Base-by-base conservation (phyloP, 2,113 vertebrate genomes). In the Emydocephalus ijimae region DNA sequence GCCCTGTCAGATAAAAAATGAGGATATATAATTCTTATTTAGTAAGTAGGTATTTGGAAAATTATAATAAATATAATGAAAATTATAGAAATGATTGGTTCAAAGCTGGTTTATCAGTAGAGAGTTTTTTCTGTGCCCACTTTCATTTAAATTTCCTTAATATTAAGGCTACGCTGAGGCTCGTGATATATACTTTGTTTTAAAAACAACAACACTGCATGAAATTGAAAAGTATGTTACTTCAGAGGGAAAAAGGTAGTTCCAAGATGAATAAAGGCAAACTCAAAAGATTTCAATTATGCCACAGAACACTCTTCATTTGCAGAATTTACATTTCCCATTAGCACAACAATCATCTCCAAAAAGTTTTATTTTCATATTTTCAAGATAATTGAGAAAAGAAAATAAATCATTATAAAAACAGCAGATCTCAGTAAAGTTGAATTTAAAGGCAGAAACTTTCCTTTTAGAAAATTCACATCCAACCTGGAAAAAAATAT, bases 401-500 rank as follows among this genome's bases (percentile, higher is more conserved):
- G 2, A 50, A 69, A 89, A 89, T 89, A 29, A 85, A 29, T 5
- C 43, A 48, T 34, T 50, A 9, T 64, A 54, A 54, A 74, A 81
- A n/a, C 55, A 52, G 43, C 54, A 26, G 7, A 52, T 24, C 23
- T 88, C 21, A 3, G 3, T 9, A 89, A 48, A 10, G 8, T 20
- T 56, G n/a, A 54, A 29, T 54, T 61, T 48, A 69, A 86, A 24
- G 43, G 57, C 26, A 86, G 21, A 85, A 20, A 15, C 39, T n/a
- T 34, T 86, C 39, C 64, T 14, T 12, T 21, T n/a, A 57, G 20
- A 48, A 90, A 91, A 87, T 20, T 14, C 50, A 88, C 92, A 85
- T 92, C 0, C 90, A 93, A 94, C 92, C 91, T 92, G 94, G 94
- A 86, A 90, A 94, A 94, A 34, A 43, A 91, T 81, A 94, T 95